Base-by-base conservation (phyloP, 2,113 vertebrate genomes). In the Willisornis vidua region DNA sequence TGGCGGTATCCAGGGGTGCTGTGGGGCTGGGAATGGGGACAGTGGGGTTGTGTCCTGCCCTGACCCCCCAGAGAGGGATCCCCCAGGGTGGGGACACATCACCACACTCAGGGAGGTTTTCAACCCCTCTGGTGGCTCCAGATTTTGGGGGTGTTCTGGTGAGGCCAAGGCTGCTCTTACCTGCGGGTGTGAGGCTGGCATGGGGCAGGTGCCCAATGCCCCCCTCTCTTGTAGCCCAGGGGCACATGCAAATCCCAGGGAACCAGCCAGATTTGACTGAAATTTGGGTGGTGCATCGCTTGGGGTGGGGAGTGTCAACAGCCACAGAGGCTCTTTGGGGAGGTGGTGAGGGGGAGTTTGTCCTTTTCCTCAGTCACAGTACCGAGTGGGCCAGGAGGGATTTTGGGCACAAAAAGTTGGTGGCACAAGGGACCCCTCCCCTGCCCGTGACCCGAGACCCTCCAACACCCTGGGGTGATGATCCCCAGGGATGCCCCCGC, bases 1-100 rank as follows among this genome's bases (percentile, higher is more conserved):
- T 99, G 96, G 94, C 20, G 77, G 97, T 95, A 3, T 4, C 94
- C 2, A 23, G 24, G 94, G 66, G 75, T 94, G 90, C 90, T 54
- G 92, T 43, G 22, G 59, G 84, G 45, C 95, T 94, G 86, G 14
- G 65, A 65, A 63, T 0, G 2, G 16, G 31, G 29, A 33, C 2
- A 3, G 58, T 4, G 23, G 35, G 29, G 18, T 26, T 4, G 0
- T 3, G 31, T n/a, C 52, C 41, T 35, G 13, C 37, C 33, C 46
- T 0, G 2, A 3, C 2, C 23, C 70, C 29, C 28, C 23, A 46
- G 52, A 61, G 17, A 9, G 0, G 23, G 8, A 8, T 5, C 14
- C 48, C 37, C n/a, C 24, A 1, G 35, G 22, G 2, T 1, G 22
- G 43, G 35, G 10, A 8, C 48, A 29, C 57, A 1, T 29, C 12